Base-by-base conservation (phyloP, 2,113 vertebrate genomes). In the Mus musculus region DNA sequence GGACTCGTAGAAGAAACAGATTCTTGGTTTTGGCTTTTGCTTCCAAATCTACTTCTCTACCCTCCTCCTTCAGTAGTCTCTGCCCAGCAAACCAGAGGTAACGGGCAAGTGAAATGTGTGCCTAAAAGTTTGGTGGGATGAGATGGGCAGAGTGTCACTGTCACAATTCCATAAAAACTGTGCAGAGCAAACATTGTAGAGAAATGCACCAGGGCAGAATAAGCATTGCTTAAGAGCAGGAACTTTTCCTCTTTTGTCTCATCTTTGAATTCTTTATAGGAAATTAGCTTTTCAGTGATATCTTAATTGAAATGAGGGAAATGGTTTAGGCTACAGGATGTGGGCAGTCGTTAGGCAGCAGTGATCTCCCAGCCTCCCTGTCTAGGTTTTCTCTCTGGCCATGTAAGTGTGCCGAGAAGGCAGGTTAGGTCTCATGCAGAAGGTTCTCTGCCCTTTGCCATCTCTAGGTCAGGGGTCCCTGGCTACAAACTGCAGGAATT, bases 201-300 rank as follows among this genome's bases (percentile, higher is more conserved):
- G 84, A 67, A 67, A 67, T 22, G 4, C 2, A 10, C 39, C 61
- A 33, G 16, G 52, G 33, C 26, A 33, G 54, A 33, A 54, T n/a
- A n/a, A 12, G 19, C 67, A 13, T n/a, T 36, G 16, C 42, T 94
- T 69, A 49, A 3, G 39, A 20, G 4, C 39, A 26, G 61, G 13
- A 59, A 24, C 30, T 73, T 30, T 78, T 77, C 59, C 17, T 12
- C 81, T 63, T 49, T 71, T 65, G 33, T 87, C 76, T 87, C 71
- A 0, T 46, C 36, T 72, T 93, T 94, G 76, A 91, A 81, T 91
- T 95, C 90, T 86, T 39, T 89, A 24, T 65, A 76, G 72, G n/a
- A 63, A 67, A 33, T 42, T 36, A 10, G 28, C 30, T 26, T 69
- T 73, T 73, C 93, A 71, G 24, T 59, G 59, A 69, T 69, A 61